phyloP scores from a whole-genome alignment of 2,888 invertebrate species.

The Acleris holmiana region DNA sequence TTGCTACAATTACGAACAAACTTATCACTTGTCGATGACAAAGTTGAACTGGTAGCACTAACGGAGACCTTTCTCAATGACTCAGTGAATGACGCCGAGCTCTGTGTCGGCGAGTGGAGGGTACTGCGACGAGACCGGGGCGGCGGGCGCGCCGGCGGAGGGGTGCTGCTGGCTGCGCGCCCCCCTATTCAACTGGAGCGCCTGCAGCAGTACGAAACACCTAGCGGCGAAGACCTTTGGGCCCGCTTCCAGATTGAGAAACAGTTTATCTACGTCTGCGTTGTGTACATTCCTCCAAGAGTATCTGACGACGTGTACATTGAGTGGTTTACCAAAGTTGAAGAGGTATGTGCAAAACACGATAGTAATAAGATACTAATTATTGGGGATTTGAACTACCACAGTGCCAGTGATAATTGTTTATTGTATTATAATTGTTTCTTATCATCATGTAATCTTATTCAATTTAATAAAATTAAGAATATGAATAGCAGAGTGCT shows the following conservation, averaged over 20 bases:
- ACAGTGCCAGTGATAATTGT: neutral
- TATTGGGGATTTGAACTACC: neutral
- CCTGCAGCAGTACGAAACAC: neutral
- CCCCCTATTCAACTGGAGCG: neutral
- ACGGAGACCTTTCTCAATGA: too few species aligned
- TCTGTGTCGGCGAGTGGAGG: too few species aligned
- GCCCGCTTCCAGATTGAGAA: neutral
- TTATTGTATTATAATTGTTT: neutral
- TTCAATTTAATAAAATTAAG: neutral
- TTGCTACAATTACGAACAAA: too few species aligned
- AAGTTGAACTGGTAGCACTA: too few species aligned
- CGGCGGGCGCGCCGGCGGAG: too few species aligned
- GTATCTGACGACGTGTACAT: neutral
- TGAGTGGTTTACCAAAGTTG: neutral
- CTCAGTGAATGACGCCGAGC: too few species aligned
- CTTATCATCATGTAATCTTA: neutral
- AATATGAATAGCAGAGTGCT: conserved; percentile 24
- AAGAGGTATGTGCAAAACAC: neutral
- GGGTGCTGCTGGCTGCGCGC: too few species aligned
- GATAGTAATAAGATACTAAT: neutral
- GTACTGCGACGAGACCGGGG: too few species aligned
- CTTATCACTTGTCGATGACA: too few species aligned
- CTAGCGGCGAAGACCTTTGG: neutral
- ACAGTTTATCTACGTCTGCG: too few species aligned
- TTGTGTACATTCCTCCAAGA: neutral